Evolutionary conservation across 2,888 invertebrate genomes (phyloP).

Genomic region (Congeria kusceri): DNA sequence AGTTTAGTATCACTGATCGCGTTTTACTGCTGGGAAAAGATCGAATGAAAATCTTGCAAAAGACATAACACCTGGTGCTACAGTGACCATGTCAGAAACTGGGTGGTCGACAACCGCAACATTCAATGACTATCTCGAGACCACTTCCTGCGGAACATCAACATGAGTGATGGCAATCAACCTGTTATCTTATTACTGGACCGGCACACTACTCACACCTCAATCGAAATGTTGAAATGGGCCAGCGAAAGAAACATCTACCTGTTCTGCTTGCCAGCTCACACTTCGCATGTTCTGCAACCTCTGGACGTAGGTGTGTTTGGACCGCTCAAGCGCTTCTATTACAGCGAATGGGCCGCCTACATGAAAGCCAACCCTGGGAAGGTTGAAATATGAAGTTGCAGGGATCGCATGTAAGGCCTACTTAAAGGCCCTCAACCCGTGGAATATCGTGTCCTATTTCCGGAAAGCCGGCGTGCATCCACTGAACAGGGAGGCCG

Average conservation of each 20-base stretch:
- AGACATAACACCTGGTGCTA: constrained; percentile 25
- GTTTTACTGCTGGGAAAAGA: no score
- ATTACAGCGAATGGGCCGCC: neutral
- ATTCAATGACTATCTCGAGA: constrained; percentile 29
- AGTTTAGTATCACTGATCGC: no score
- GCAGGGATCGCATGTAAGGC: constrained; percentile 2
- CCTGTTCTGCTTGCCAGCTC: constrained; percentile 3
- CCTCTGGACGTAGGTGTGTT: neutral
- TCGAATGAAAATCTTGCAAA: no score
- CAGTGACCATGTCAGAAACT: constrained; percentile 22
- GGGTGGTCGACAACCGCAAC: constrained; percentile 36
- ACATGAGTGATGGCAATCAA: neutral
- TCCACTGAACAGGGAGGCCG: neutral
- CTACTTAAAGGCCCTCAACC: neutral
- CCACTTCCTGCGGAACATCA: constrained; percentile 22
- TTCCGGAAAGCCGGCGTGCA: neutral
- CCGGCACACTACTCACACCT: neutral
- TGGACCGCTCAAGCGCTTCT: constrained; percentile 1
- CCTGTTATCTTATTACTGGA: neutral
- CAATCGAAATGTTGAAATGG: neutral
- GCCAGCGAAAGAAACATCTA: neutral
- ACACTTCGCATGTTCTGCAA: neutral
- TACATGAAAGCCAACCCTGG: neutral
- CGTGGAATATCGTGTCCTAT: neutral
- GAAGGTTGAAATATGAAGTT: neutral